A percentile compares a stretch with the other conserved stretches of the same genome.
phyloP scores from a whole-genome alignment of 35 echinoderm and acorn worm genomes.

The Ptychodera flava region DNA sequence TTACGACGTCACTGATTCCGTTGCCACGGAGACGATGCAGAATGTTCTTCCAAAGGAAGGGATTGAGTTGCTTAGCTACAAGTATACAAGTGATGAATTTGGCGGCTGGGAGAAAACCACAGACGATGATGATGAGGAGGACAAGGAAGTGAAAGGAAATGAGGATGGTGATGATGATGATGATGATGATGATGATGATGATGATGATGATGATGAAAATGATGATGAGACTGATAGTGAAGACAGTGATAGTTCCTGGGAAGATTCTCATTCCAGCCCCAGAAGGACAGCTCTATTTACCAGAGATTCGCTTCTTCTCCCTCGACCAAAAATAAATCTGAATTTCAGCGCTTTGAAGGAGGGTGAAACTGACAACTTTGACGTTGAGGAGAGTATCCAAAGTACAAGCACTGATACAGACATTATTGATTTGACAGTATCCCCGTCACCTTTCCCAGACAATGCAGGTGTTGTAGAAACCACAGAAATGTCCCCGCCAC shows the following conservation, averaged over 20 bases:
- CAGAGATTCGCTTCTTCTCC: not conserved
- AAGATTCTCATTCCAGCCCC: not conserved
- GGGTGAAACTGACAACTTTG: not conserved
- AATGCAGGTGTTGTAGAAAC: too few relatives aligned
- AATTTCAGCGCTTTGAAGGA: not conserved
- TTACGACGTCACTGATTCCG: slow-evolving; percentile 52
- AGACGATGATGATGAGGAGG: slow-evolving; percentile 2
- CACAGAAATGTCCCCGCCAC: too few relatives aligned
- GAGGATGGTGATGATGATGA: slow-evolving; percentile 14
- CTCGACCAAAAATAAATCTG: not conserved
- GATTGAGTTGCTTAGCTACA: not conserved
- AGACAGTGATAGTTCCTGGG: slow-evolving; percentile 20
- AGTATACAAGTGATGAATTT: not conserved
- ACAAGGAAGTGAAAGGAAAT: slow-evolving; percentile 8
- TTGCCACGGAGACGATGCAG: slow-evolving; percentile 23
- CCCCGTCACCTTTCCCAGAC: too few relatives aligned
- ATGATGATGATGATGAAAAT: slow-evolving; percentile 16
- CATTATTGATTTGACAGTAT: too few relatives aligned
- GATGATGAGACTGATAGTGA: slow-evolving; percentile 20
- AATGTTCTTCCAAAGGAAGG: not conserved
- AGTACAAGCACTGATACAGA: not conserved
- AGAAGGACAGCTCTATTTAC: not conserved
- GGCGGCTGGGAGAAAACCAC: not conserved
- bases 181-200: slow-evolving; percentile 10
- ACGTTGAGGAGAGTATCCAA: not conserved